Conservation (phyloP, 2,888 invertebrate genomes). For the Cordilura impudica region DNA sequence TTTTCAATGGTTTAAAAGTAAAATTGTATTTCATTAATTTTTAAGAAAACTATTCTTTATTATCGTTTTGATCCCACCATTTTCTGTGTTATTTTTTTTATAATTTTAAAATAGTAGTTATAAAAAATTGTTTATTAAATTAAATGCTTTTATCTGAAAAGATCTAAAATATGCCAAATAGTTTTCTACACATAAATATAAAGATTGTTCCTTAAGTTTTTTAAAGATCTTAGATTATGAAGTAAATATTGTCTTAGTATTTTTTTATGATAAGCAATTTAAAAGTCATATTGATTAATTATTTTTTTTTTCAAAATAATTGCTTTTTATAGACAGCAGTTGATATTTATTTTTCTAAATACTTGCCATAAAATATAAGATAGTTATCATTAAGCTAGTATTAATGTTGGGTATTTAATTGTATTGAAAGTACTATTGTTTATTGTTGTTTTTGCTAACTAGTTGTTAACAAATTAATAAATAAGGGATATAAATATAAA, state of each 20-base stretch:
- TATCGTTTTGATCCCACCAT: neutral
- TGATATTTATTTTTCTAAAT: neutral
- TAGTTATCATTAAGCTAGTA: neutral
- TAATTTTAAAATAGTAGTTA: neutral
- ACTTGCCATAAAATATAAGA: conserved; percentile 1
- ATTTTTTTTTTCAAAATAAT: neutral
- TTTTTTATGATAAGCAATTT: neutral
- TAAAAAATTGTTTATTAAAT: neutral
- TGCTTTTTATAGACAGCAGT: neutral
- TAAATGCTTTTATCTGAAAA: too few species aligned
- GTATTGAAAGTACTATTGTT: conserved; percentile 6
- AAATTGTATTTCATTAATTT: too few species aligned
- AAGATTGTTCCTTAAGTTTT: neutral
- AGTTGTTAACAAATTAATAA: too few species aligned
- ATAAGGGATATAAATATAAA: too few species aligned
- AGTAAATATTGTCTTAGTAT: neutral
- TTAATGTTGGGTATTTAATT: neutral
- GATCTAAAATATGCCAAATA: neutral
- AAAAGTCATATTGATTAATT: neutral
- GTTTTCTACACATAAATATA: too few species aligned
- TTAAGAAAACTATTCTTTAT: neutral
- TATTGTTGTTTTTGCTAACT: neutral
- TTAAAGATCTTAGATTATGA: neutral
- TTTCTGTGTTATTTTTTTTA: too few species aligned
- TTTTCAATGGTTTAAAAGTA: too few species aligned